Conservation (phyloP, 2,113 vertebrate species). For the Heterotis niloticus region DNA sequence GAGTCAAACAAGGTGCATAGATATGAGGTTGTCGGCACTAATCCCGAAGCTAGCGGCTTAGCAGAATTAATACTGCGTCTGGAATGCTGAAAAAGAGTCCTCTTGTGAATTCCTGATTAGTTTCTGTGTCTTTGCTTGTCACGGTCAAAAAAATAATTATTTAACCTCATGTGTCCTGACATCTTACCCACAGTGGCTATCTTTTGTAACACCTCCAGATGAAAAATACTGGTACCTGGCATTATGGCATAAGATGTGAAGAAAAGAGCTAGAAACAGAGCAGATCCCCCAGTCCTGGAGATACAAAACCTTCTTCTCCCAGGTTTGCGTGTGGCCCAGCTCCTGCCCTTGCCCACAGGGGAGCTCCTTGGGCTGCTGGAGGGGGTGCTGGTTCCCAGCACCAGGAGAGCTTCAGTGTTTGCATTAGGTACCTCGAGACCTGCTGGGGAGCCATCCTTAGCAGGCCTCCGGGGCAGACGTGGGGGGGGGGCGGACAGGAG, state of each 20-base stretch:
- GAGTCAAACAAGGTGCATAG: too few relatives aligned
- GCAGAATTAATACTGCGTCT: background rate
- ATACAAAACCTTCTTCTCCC: slow-evolving; percentile 30
- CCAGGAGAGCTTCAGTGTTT: background rate
- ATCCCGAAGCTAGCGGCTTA: background rate
- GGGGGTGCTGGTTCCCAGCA: background rate
- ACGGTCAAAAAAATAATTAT: background rate
- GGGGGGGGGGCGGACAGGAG: background rate
- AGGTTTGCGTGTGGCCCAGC: slow-evolving; percentile 31
- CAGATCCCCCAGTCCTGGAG: background rate
- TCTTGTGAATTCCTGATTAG: background rate
- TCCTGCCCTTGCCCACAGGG: slow-evolving; percentile 3
- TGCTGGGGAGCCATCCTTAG: background rate
- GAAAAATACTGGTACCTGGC: background rate
- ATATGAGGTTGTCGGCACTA: background rate
- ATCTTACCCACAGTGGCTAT: background rate
- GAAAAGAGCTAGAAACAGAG: background rate
- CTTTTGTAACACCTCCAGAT: background rate
- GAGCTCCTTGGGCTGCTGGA: slow-evolving; percentile 11
- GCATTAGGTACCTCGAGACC: background rate
- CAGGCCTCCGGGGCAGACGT: slow-evolving; percentile 14
- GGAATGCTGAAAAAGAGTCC: background rate
- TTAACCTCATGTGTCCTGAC: background rate
- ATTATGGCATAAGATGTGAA: background rate
- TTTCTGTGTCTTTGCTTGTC: background rate